Conservation (phyloP, 2,888 invertebrate genomes). For the Platycnemis pennipes region DNA sequence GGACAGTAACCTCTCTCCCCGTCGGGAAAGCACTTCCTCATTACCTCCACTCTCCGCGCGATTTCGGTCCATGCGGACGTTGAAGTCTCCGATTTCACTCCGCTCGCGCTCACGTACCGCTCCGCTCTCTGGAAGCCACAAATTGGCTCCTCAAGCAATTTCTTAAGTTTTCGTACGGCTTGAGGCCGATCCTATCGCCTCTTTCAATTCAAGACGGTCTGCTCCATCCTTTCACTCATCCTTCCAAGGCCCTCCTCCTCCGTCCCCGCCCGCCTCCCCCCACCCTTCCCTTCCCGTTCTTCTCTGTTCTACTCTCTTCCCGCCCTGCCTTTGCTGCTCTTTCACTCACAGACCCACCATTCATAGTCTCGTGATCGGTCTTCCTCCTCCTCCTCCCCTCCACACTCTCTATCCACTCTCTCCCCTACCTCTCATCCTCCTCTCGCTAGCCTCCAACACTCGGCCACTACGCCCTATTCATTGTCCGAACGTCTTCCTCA, state of each 20-base stretch:
- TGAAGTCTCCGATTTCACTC: conserved; percentile 2
- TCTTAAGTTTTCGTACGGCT: conserved; percentile 9
- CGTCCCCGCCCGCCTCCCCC: neutral
- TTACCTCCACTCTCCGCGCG: neutral
- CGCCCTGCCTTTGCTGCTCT: neutral
- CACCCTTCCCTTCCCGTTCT: neutral
- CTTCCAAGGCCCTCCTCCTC: neutral
- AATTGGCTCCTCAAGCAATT: conserved; percentile 24
- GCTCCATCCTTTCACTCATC: conserved; percentile 7
- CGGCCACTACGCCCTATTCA: conserved; percentile 6
- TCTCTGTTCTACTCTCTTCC: neutral
- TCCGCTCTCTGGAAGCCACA: neutral
- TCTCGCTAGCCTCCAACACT: neutral
- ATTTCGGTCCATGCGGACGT: neutral
- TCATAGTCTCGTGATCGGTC: conserved; percentile 27
- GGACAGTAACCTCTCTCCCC: neutral
- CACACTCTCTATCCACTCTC: conserved; percentile 7
- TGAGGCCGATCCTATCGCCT: conserved; percentile 1
- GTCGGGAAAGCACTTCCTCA: neutral
- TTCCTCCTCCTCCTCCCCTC: neutral
- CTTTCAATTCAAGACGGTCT: neutral
- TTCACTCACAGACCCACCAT: conserved; percentile 47
- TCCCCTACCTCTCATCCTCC: neutral
- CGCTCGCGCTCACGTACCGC: neutral
- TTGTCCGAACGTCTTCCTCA: neutral